Evolutionary conservation across 2,113 vertebrate genomes (phyloP).

Genomic region (Caranx melampygus): DNA sequence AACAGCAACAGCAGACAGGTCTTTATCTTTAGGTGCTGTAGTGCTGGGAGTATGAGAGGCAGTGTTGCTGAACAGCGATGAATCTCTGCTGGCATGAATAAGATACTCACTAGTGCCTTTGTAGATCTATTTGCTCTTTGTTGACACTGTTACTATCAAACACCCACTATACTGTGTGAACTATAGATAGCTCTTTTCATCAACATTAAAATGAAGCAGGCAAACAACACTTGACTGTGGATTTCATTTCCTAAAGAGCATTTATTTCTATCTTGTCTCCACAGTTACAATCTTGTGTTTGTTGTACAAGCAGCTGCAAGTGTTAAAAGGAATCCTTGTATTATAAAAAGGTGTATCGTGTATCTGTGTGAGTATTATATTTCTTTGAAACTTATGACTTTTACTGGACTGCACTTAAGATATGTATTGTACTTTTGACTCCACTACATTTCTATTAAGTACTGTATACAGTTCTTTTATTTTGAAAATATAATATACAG

Average conservation of each 20-base stretch:
- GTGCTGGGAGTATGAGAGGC: slow-evolving; percentile 15
- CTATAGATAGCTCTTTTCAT: background rate
- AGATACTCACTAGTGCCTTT: slow-evolving; percentile 11
- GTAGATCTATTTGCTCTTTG: slow-evolving; percentile 10
- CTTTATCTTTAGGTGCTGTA: slow-evolving; percentile 25
- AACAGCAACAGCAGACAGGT: background rate
- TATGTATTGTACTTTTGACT: too few relatives aligned
- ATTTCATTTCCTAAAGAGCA: slow-evolving; percentile 14
- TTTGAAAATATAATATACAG: too few relatives aligned
- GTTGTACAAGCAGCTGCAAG: background rate
- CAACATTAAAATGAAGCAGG: slow-evolving; percentile 9
- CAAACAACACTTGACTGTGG: slow-evolving; percentile 10
- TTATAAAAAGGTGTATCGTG: too few relatives aligned
- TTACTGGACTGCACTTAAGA: too few relatives aligned
- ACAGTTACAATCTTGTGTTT: background rate
- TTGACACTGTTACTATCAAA: slow-evolving; percentile 4
- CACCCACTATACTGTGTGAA: background rate
- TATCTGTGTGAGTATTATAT: too few relatives aligned
- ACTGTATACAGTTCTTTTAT: too few relatives aligned
- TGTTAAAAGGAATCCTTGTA: background rate
- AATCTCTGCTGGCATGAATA: slow-evolving; percentile 10
- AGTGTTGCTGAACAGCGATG: slow-evolving; percentile 45
- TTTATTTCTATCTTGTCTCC: slow-evolving; percentile 16
- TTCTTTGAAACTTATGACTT: too few relatives aligned
- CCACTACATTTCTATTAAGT: too few relatives aligned